Evolutionary conservation across 64 coral and sea anemone species (phyloP).

Genomic region (Hydrozoanthus tunicans): DNA sequence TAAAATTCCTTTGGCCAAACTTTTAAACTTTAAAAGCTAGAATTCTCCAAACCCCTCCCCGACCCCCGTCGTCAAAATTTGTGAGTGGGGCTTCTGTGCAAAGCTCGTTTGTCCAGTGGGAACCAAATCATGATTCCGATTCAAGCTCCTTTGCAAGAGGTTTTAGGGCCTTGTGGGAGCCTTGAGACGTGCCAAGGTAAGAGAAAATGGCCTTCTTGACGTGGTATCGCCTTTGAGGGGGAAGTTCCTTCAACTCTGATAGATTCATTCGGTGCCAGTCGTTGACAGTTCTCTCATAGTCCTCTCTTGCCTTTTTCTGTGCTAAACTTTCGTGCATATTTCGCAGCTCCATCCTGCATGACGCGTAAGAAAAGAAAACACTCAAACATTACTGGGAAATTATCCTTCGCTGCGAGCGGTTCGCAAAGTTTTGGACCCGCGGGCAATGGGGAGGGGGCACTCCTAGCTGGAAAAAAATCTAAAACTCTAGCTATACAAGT

Average conservation of each 20-base stretch:
- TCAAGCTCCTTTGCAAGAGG: constrained; percentile 81
- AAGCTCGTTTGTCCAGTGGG: background rate
- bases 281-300: constrained; percentile 91
- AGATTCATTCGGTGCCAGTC: constrained; percentile 98
- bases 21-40: too few relatives aligned
- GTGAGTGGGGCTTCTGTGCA: too few relatives aligned
- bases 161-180: constrained; percentile 68
- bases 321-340: constrained; percentile 59
- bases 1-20: too few relatives aligned
- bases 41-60: too few relatives aligned
- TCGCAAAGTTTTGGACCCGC: background rate
- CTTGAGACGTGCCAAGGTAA: constrained; percentile 91
- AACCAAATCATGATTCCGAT: constrained; percentile 32
- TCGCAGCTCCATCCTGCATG: constrained; percentile 62
- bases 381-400: background rate
- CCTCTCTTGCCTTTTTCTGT: constrained; percentile 71
- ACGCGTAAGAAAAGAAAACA: background rate
- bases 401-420: background rate
- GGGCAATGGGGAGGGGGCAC: too few relatives aligned
- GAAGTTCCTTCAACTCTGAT: constrained; percentile 80
- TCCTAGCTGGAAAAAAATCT: too few relatives aligned
- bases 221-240: constrained; percentile 82
- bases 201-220: constrained; percentile 90
- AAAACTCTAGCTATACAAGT: too few relatives aligned
- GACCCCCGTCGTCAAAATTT: too few relatives aligned